Base-by-base conservation (phyloP, 1,140 invertebrate species). In the Pseudomyrmex flavicornis region DNA sequence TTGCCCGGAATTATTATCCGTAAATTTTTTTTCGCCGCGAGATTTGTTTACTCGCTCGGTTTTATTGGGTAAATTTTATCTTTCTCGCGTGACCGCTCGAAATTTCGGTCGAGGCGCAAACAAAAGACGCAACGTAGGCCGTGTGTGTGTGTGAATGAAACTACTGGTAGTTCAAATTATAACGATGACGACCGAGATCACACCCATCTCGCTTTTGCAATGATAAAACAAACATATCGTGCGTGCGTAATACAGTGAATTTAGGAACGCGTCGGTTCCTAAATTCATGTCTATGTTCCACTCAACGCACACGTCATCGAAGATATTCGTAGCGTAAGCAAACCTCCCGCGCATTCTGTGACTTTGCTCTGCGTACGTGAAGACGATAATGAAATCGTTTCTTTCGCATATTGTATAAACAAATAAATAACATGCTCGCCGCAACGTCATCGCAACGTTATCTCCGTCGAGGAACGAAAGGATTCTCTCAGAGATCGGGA, bases 131-230 rank as follows among this genome's bases (percentile, higher is more conserved):
- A 35, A 35, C 35, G 35, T 35, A 35, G 35, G 5, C 35, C 5
- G 35, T 35, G 35, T 35, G 35, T 35, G 35, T 35, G 35, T 35
- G 35, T 35, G 35, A 35, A 35, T 86, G 85, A 86, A 79, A 72
- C 72, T 48, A n/a, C 52, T n/a, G n/a, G 58, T 54, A 65, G 85
- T 86, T 87, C 86, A 87, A 87, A 86, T 86, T 86, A 65, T 68
- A 83, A 62, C 12, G 12, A 56, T 87, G 85, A 87, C 85, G 85
- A 87, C 75, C 35, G 22, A 63, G 54, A 20, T 74, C 63, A 69
- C 48, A 54, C 5, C 22, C n/a, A 20, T 65, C 26, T 70, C 70
- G 22, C 26, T 65, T 54, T 46, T 63, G 48, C 50, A 26, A 26
- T 80, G 58, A 74, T 69, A 83, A 70, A 87, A 87, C 79, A 87